Conservation (phyloP, 2,888 invertebrate species). For the Drosophila atripex region DNA sequence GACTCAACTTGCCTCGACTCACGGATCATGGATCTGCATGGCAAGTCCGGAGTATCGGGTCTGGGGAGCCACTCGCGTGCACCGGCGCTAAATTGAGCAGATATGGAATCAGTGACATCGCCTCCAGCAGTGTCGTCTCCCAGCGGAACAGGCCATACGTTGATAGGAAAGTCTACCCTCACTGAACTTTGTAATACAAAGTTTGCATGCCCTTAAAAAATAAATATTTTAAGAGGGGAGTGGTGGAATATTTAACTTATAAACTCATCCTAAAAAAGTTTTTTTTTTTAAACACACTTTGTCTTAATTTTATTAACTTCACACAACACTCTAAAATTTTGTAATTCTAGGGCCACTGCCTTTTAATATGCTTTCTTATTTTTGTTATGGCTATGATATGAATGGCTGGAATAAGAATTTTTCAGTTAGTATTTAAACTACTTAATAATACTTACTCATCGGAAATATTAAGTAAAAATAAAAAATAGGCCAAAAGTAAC, state of each 20-base stretch:
- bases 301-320: no score
- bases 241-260: no score
- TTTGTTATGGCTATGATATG: not conserved
- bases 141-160: conserved; percentile 41
- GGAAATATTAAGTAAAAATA: not conserved
- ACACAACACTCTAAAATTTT: no score
- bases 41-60: conserved; percentile 14
- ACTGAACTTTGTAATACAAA: not conserved
- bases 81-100: conserved; percentile 59
- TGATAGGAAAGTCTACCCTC: conserved; percentile 1
- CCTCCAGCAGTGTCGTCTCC: conserved; percentile 48
- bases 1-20: conserved; percentile 28
- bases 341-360: no score
- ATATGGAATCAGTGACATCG: conserved; percentile 56
- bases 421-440: not conserved
- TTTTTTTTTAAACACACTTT: no score
- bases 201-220: conserved; percentile 47
- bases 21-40: conserved; percentile 25
- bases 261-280: no score
- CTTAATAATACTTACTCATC: not conserved
- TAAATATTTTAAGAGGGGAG: not conserved
- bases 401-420: not conserved
- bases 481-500: not conserved
- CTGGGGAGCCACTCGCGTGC: conserved; percentile 60
- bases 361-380: not conserved